Evolutionary conservation across 1,140 invertebrate genomes (phyloP), one percentile per base, ranked within the genome.

Genomic region (Drosophila sulfurigaster): DNA sequence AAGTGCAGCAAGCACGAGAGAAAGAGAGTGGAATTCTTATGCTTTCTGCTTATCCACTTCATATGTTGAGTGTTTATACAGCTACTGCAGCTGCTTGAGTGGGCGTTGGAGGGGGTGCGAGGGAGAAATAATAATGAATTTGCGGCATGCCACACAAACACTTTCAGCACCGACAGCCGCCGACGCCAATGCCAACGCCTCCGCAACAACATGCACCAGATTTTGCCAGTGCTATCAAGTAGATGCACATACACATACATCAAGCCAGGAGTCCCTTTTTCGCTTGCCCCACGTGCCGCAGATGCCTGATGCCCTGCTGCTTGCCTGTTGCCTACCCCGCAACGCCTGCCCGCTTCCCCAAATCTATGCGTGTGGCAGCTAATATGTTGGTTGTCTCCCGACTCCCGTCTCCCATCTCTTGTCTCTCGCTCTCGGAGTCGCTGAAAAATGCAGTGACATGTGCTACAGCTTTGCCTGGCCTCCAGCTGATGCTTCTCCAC

Each of bases 381-480:
- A 88, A 88, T 88, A 88, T 88, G 85, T 88, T 87, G 76, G 77
- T 66, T 88, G 83, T 88, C 80, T 83, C 77, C 20, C 20, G 20
- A 4, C 20, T 3, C 3, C 20, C 20, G 20, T 25, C 20, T 3
- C 3, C 20, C 20, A 3, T 25, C 20, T 25, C 20, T 25, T 25
- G 85, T 74, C 83, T 71, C 77, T 81, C 64, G 74, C 83, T 74
- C 77, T 78, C 67, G 62, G 67, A 77, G 78, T 64, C 74, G 82
- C 85, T 83, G 82, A 88, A 88, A 88, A 88, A 88, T 88, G 83
- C 83, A 83, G 85, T 88, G 83, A 88, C 85, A 88, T 88, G 83
- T 86, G 85, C 80, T 81, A 68, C 74, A 80, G 83, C 80, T 25
- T 25, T 52, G 28, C 56, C 62, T 32, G 48, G 28, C 56, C 62